phyloP scores from a whole-genome alignment of 2,797 vertebrate species.

The Onychomys arenicola region DNA sequence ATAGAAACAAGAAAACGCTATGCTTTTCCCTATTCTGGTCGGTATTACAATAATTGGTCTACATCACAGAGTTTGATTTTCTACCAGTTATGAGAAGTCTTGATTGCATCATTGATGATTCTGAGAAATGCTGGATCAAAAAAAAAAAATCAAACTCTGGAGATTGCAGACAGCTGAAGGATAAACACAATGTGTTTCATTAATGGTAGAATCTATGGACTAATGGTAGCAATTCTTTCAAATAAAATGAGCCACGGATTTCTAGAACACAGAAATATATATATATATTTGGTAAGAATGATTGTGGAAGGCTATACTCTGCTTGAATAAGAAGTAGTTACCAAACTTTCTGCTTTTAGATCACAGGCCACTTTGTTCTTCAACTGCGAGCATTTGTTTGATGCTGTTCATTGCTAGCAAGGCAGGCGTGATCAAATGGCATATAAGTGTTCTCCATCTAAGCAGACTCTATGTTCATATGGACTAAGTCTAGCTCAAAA shows the following conservation, averaged over 20 bases:
- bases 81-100: neutral
- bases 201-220: neutral
- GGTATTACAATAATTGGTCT: conserved; percentile 61
- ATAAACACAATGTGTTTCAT: neutral
- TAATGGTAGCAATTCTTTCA: neutral
- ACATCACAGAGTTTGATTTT: conserved; percentile 76
- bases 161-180: neutral
- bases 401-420: neutral
- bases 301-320: neutral
- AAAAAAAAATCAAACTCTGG: neutral
- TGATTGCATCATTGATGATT: conserved; percentile 32
- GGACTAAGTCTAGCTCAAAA: neutral
- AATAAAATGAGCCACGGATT: neutral
- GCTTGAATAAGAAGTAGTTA: neutral
- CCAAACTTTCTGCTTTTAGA: neutral
- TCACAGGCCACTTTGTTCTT: neutral
- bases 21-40: conserved; percentile 39
- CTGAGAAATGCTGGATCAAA: neutral
- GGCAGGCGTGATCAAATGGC: neutral
- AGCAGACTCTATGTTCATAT: neutral
- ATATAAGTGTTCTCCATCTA: neutral
- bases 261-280: neutral
- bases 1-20: conserved; percentile 80
- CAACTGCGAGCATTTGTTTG: neutral
- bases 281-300: neutral